These are phyloP conservation scores for Australoheros scitulus DNA, from an alignment of 2,113 vertebrate genomes.

Conservation along the genomic window DNA sequence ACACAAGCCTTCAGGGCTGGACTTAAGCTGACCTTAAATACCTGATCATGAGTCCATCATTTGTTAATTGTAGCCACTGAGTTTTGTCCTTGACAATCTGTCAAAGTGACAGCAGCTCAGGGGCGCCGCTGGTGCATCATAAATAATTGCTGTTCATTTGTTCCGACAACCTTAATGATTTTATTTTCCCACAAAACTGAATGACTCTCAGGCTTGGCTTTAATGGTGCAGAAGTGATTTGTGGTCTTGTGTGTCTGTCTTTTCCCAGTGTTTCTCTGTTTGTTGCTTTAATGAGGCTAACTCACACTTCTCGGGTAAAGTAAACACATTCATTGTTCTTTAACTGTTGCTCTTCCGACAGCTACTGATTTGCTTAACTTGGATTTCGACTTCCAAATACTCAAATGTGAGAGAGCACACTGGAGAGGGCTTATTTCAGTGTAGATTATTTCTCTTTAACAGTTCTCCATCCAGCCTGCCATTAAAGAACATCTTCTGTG, in stretches of 20 bases:
- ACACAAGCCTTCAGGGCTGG: neutral
- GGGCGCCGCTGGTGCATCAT: slow-evolving; percentile 16
- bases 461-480: neutral
- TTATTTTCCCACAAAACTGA: slow-evolving; percentile 48
- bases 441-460: neutral
- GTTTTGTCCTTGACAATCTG: slow-evolving; percentile 32
- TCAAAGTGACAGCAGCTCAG: slow-evolving; percentile 27
- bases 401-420: neutral
- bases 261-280: slow-evolving; percentile 33
- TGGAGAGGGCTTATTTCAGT: neutral
- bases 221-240: slow-evolving; percentile 59
- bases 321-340: slow-evolving; percentile 48
- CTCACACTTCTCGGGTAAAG: slow-evolving; percentile 53
- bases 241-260: slow-evolving; percentile 42
- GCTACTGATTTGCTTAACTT: slow-evolving; percentile 6
- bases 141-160: slow-evolving; percentile 63
- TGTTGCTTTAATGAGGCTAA: slow-evolving; percentile 46
- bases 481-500: neutral
- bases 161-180: slow-evolving; percentile 53
- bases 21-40: slow-evolving; percentile 27
- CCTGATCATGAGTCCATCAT: slow-evolving; percentile 39
- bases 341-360: slow-evolving; percentile 19
- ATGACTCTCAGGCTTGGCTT: slow-evolving; percentile 41
- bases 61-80: neutral
- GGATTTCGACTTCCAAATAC: slow-evolving; percentile 61